phyloP scores from a whole-genome alignment of 1,140 invertebrate species.

The Cyclargus thomasi region DNA sequence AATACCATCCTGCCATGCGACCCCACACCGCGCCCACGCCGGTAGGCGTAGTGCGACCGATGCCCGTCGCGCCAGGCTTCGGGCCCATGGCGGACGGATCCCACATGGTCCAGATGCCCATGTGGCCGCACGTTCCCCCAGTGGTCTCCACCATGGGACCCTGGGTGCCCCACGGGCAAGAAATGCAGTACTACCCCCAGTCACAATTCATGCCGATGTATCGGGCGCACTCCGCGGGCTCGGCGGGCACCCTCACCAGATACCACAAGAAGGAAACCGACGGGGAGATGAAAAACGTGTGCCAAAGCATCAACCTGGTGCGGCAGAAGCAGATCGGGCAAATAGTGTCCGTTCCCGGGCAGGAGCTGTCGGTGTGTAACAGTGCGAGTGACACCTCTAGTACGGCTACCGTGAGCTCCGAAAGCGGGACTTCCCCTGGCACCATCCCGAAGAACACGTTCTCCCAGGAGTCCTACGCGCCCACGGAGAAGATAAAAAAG shows the following conservation, averaged over 20 bases:
- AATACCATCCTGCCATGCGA: slow-evolving; percentile 56
- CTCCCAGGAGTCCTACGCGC: slow-evolving; percentile 39
- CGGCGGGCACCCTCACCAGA: slow-evolving; percentile 60
- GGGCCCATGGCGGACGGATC: slow-evolving; percentile 46
- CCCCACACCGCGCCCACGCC: slow-evolving; percentile 60
- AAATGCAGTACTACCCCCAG: slow-evolving; percentile 68
- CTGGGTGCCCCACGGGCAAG: slow-evolving; percentile 49
- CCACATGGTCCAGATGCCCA: slow-evolving; percentile 63
- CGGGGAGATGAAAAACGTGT: slow-evolving; percentile 60
- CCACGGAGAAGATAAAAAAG: slow-evolving; percentile 57
- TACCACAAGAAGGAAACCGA: slow-evolving; percentile 64
- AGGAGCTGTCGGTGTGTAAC: slow-evolving; percentile 68
- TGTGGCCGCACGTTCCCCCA: slow-evolving; percentile 60
- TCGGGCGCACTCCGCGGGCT: slow-evolving; percentile 56
- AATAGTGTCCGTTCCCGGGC: slow-evolving; percentile 63
- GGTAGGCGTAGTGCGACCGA: slow-evolving; percentile 53
- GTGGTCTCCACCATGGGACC: slow-evolving; percentile 58
- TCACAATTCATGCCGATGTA: slow-evolving; percentile 68
- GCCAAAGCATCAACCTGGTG: slow-evolving; percentile 73
- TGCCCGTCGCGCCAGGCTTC: slow-evolving; percentile 47
- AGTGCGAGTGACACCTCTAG: slow-evolving; percentile 58
- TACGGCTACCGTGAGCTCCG: slow-evolving; percentile 57
- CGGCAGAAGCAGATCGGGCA: slow-evolving; percentile 71
- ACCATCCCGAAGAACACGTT: slow-evolving; percentile 56
- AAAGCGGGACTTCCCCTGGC: slow-evolving; percentile 61